phyloP scores from a whole-genome alignment of 2,888 invertebrate species.

The Micoletzkya japonica region DNA sequence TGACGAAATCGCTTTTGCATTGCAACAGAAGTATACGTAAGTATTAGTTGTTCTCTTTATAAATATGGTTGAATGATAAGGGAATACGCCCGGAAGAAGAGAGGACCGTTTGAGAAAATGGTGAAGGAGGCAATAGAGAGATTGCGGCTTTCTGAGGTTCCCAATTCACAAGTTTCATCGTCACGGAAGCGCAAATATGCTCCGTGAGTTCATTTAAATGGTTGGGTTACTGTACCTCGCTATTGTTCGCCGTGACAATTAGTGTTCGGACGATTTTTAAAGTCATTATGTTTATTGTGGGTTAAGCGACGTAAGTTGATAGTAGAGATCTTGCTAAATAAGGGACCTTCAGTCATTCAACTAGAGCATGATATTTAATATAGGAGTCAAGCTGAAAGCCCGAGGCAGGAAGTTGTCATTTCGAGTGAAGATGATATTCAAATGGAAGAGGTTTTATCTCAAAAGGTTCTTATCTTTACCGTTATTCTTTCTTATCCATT shows the following conservation, averaged over 20 bases:
- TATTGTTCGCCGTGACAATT: not conserved
- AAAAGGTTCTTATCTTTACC: too few relatives aligned
- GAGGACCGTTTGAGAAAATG: constrained; percentile 38
- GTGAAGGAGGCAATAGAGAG: constrained; percentile 37
- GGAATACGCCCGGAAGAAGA: constrained; percentile 45
- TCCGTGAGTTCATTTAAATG: constrained; percentile 8
- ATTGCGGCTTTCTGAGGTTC: constrained; percentile 9
- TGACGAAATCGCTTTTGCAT: constrained; percentile 44
- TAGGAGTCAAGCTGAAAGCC: too few relatives aligned
- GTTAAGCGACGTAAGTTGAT: too few relatives aligned
- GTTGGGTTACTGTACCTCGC: not conserved
- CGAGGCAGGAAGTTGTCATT: constrained; percentile 18
- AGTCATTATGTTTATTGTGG: too few relatives aligned
- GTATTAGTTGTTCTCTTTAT: constrained; percentile 9
- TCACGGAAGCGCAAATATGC: constrained; percentile 16
- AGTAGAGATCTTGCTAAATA: too few relatives aligned
- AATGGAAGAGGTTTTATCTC: constrained; percentile 1
- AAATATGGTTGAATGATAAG: constrained; percentile 2
- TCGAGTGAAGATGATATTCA: constrained; percentile 16
- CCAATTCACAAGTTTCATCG: not conserved
- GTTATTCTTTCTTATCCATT: too few relatives aligned
- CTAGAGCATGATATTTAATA: too few relatives aligned
- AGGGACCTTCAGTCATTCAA: too few relatives aligned
- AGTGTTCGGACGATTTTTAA: too few relatives aligned
- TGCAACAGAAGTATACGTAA: constrained; percentile 47